Evolutionary conservation across 2,888 invertebrate species (phyloP), one percentile per base, ranked within the genome.

Genomic region (Lycia hirtaria): DNA sequence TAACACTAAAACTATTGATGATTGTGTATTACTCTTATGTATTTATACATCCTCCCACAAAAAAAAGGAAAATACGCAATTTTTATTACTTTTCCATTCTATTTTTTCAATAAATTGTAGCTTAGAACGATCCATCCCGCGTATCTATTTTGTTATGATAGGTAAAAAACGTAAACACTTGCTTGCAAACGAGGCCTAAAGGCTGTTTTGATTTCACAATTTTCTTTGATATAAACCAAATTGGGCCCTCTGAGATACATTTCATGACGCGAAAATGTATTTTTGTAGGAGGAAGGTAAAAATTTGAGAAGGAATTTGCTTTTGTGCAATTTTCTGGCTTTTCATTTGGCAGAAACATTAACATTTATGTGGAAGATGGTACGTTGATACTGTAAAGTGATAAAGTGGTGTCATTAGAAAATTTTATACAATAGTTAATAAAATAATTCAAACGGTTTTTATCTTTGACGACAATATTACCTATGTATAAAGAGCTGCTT

Each of bases 151-250:
- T 35, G 33, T 35, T 47, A 6, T 10, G 7, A 14, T 15, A 12
- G 15, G n/a, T 24, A 40, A 32, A 33, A 45, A 41, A 41, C 26
- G 15, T 28, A 28, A 41, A 41, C 26, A 41, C 26, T 28, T 17
- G 22, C 22, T 28, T 24, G 47, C 10, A 47, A 47, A 15, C 47
- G 35, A 24, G 17, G 24, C 32, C 9, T 32, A 15, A 22, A 15
- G 41, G 26, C 28, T 41, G 32, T 32, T 26, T 5, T 17, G 40
- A 44, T 56, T 49, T 44, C 32, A 14, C 38, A 26, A 38, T 53
- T 44, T 28, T 9, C 37, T 53, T 47, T 47, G 47, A 47, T 33
- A 14, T 4, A 2, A 14, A 35, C 15, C 5, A 37, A 47, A 47
- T 47, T 35, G 47, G 47, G 14, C 28, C 30, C 45, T 47, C 35